Conservation (phyloP, 2,888 invertebrate species). For the Drosophila suboccidentalis region DNA sequence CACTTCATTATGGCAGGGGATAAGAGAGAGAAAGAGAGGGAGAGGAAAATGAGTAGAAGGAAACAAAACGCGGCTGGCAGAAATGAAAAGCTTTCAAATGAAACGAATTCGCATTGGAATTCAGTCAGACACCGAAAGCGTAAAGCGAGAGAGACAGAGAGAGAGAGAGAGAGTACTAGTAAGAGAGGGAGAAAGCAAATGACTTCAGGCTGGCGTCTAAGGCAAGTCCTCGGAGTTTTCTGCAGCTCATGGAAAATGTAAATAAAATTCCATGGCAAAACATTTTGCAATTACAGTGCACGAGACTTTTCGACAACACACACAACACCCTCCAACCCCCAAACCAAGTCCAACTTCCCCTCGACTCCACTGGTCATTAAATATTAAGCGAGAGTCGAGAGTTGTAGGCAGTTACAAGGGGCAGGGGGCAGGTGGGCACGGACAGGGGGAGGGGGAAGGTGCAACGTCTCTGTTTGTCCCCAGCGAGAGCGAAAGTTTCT, state of each 20-base stretch:
- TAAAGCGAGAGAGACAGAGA: background rate
- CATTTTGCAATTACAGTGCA: conserved; percentile 74
- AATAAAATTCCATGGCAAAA: conserved; percentile 75
- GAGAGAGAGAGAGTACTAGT: background rate
- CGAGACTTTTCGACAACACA: conserved; percentile 37
- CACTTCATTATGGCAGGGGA: conserved; percentile 52
- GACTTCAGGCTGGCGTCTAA: conserved; percentile 27
- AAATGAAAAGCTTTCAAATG: conserved; percentile 75
- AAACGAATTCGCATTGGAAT: conserved; percentile 76
- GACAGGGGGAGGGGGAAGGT: conserved; percentile 3
- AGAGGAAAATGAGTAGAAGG: conserved; percentile 23
- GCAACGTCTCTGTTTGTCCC: conserved; percentile 46
- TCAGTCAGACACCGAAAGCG: conserved; percentile 31
- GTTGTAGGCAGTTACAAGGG: background rate
- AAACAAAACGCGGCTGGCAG: conserved; percentile 55
- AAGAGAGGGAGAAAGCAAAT: conserved; percentile 15
- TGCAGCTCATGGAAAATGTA: conserved; percentile 77
- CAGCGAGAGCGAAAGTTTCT: conserved; percentile 54
- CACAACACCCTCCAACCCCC: background rate
- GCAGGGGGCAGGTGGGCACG: background rate
- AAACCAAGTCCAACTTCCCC: conserved; percentile 37
- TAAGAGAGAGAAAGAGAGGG: background rate
- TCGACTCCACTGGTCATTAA: conserved; percentile 79
- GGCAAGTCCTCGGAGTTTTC: conserved; percentile 51
- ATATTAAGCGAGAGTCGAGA: conserved; percentile 71